Evolutionary conservation across 1,140 invertebrate species (phyloP).

Genomic region (Ylistrum balloti): DNA sequence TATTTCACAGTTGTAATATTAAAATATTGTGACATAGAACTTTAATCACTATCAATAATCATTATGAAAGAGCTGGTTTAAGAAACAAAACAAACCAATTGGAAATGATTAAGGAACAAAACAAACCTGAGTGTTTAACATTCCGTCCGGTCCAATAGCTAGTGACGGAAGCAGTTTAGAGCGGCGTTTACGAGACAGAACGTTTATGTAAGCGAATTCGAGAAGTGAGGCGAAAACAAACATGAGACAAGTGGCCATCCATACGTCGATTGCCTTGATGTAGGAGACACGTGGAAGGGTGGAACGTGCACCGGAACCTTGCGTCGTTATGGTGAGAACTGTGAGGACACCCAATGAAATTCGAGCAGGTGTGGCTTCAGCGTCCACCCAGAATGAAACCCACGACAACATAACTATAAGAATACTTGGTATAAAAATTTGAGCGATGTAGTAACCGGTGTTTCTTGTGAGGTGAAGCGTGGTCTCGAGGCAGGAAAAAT

Average conservation of each 20-base stretch:
- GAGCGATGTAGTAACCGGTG: neutral
- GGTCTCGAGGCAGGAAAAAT: neutral
- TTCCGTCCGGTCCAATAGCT: neutral
- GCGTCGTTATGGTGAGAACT: neutral
- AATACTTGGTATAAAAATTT: neutral
- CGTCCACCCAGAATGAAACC: neutral
- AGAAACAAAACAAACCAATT: too few species aligned
- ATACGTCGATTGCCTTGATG: neutral
- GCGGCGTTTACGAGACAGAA: neutral
- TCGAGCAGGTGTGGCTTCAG: neutral
- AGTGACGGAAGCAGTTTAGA: neutral
- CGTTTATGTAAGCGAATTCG: neutral
- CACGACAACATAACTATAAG: neutral
- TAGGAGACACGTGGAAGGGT: neutral
- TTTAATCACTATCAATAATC: too few species aligned
- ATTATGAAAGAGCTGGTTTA: too few species aligned
- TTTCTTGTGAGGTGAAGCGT: neutral
- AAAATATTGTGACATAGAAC: too few species aligned
- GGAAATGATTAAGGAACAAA: neutral
- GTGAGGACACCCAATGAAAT: neutral
- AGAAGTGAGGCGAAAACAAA: neutral
- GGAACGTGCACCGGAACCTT: neutral
- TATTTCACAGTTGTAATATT: too few species aligned
- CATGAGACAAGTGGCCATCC: conserved; percentile 23
- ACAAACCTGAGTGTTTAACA: neutral